Percentiles rank a stretch among this genome's conserved stretches.
Evolutionary conservation across 2,888 invertebrate species (phyloP).

Genomic region (Troglohyphantes excavatus): DNA sequence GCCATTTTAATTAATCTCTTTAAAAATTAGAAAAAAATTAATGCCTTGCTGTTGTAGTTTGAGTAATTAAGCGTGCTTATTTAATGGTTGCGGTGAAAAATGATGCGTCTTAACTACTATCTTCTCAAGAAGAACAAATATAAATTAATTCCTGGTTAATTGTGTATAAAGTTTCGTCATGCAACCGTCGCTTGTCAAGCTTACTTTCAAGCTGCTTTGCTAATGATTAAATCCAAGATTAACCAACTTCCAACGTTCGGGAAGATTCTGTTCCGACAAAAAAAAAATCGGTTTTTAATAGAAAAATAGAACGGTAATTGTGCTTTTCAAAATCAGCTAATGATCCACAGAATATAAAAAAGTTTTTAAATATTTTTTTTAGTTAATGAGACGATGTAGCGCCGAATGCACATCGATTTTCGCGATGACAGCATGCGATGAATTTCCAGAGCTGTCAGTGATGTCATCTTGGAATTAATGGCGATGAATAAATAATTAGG

Average conservation of each 20-base stretch:
- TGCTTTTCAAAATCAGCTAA: conserved; percentile 36
- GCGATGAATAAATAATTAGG: conserved; percentile 24
- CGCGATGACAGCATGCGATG: neutral
- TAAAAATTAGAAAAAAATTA: neutral
- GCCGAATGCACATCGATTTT: neutral
- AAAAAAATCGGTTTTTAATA: conserved; percentile 45
- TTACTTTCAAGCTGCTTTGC: neutral
- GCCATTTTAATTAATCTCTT: conserved; percentile 22
- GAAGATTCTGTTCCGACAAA: neutral
- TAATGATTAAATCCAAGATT: conserved; percentile 5
- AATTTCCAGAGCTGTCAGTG: neutral
- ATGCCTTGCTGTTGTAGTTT: neutral
- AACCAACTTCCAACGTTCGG: neutral
- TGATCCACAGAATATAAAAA: conserved; percentile 29
- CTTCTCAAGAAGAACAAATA: conserved; percentile 6
- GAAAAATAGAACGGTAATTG: conserved; percentile 30
- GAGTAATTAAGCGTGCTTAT: conserved; percentile 45
- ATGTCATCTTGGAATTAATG: conserved; percentile 24
- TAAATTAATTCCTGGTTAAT: conserved; percentile 37
- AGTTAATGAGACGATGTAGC: neutral
- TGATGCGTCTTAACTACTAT: conserved; percentile 7
- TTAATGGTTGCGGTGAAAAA: conserved; percentile 54
- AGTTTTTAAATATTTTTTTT: conserved; percentile 43
- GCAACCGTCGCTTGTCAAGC: neutral
- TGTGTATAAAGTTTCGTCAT: conserved; percentile 10